A percentile compares a stretch with the other conserved stretches of the same genome.
These are phyloP conservation scores for Andricus quercusramuli DNA, from an alignment of 2,888 invertebrate species.

Conservation along the genomic window DNA sequence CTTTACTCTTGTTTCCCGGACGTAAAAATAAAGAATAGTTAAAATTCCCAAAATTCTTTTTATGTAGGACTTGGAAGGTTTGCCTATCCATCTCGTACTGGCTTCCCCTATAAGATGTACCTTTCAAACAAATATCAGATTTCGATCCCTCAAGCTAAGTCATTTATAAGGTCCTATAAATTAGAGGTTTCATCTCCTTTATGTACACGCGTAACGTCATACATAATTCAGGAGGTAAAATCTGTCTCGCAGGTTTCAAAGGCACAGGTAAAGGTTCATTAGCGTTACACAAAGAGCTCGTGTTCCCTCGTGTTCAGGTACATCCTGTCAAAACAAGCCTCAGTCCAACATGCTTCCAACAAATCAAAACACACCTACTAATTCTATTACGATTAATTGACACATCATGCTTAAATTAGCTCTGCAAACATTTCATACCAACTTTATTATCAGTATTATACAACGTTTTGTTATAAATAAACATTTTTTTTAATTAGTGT, in stretches of 20 bases:
- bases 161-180: background rate
- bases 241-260: constrained; percentile 15
- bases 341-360: constrained; percentile 41
- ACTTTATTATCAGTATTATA: background rate
- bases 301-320: constrained; percentile 30
- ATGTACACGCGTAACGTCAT: background rate
- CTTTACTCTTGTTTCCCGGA: too few relatives aligned
- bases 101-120: too few relatives aligned
- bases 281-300: constrained; percentile 36
- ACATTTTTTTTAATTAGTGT: too few relatives aligned
- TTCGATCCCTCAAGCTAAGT: background rate
- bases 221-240: constrained; percentile 34
- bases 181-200: constrained; percentile 23
- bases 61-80: too few relatives aligned
- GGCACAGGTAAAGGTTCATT: constrained; percentile 39
- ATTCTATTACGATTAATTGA: constrained; percentile 25
- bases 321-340: constrained; percentile 36
- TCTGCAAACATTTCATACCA: constrained; percentile 2
- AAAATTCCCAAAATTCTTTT: too few relatives aligned
- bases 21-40: too few relatives aligned
- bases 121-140: constrained; percentile 15
- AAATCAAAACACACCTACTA: constrained; percentile 40
- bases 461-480: too few relatives aligned
- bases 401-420: constrained; percentile 34
- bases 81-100: too few relatives aligned